A percentile compares a stretch with the other conserved stretches of the same genome.
Evolutionary conservation across 2,113 vertebrate species (phyloP).

Genomic region (Microtus richardsoni): DNA sequence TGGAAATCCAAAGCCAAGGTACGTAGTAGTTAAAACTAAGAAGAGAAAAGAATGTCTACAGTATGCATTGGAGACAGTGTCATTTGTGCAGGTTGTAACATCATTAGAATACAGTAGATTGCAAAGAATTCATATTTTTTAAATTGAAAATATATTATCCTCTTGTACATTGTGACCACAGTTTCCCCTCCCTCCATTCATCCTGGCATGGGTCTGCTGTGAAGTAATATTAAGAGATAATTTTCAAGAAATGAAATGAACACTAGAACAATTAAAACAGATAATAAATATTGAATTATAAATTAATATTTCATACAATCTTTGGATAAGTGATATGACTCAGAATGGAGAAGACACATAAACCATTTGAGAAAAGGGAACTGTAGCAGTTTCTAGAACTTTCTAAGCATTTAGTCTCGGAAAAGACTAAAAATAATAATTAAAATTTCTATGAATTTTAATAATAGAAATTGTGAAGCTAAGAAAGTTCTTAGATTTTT

Average conservation of each 20-base stretch:
- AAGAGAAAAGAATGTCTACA: background rate
- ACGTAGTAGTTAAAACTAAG: background rate
- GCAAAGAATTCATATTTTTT: background rate
- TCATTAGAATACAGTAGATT: background rate
- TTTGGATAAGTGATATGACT: background rate
- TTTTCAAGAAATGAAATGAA: constrained; percentile 41
- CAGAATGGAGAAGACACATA: background rate
- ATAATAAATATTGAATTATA: constrained; percentile 11
- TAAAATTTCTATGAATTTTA: background rate
- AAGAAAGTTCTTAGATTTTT: background rate
- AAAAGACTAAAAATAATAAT: background rate
- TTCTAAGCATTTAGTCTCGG: background rate
- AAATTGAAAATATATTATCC: background rate
- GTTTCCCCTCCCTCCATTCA: background rate
- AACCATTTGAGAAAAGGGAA: background rate
- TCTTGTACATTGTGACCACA: background rate
- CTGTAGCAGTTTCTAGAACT: background rate
- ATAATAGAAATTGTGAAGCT: constrained; percentile 13
- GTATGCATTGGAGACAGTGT: background rate
- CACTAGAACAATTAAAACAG: background rate
- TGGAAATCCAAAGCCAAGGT: background rate
- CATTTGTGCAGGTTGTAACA: background rate
- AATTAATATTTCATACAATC: background rate
- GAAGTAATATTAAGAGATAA: background rate
- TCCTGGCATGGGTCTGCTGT: background rate